Evolutionary conservation across 2,888 invertebrate species (phyloP).

Genomic region (Oscheius myriophilus): DNA sequence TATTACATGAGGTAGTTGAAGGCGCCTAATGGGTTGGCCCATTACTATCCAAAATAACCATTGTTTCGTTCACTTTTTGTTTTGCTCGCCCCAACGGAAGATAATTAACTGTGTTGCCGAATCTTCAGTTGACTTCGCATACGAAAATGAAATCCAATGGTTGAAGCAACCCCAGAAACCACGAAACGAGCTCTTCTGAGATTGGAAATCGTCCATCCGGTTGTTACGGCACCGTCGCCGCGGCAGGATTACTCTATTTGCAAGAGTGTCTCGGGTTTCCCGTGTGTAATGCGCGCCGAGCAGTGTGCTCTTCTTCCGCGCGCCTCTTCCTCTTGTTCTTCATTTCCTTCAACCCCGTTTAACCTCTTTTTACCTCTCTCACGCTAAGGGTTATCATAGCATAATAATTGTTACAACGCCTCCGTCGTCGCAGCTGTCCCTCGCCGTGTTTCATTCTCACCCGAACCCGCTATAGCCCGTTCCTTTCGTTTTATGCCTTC

Average conservation of each 20-base stretch:
- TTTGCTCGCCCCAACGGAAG: too few relatives aligned
- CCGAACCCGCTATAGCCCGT: neutral
- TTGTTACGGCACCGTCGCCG: too few relatives aligned
- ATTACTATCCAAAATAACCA: too few relatives aligned
- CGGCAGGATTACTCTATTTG: constrained; percentile 25
- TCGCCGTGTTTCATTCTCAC: neutral
- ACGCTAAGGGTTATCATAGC: neutral
- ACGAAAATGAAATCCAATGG: too few relatives aligned
- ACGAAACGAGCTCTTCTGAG: too few relatives aligned
- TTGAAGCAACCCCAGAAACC: too few relatives aligned
- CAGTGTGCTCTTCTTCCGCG: neutral
- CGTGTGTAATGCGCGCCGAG: neutral
- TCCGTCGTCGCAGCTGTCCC: constrained; percentile 12
- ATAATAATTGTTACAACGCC: constrained; percentile 22
- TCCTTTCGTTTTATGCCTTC: neutral
- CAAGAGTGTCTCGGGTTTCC: constrained; percentile 28
- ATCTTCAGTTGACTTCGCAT: too few relatives aligned
- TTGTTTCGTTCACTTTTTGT: too few relatives aligned
- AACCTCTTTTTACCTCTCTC: neutral
- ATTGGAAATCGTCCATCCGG: too few relatives aligned
- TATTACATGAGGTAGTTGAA: too few relatives aligned
- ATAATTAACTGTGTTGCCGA: too few relatives aligned
- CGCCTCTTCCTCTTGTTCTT: neutral
- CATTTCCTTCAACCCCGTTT: neutral
- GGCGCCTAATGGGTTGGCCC: too few relatives aligned